These are phyloP conservation scores for Pseudonaja textilis DNA, from an alignment of 2,113 vertebrate genomes.

Conservation along the genomic window DNA sequence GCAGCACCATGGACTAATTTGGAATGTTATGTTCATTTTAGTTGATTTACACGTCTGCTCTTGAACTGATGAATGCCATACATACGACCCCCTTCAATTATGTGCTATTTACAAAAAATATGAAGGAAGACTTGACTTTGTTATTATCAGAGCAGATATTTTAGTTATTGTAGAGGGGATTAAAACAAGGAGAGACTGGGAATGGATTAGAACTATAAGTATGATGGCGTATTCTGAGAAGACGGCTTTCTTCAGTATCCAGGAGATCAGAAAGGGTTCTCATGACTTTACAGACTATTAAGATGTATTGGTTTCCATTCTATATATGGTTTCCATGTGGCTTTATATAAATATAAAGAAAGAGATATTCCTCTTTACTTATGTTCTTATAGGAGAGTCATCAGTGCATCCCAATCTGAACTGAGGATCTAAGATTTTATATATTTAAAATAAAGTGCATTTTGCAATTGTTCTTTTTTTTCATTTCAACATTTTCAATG, in stretches of 20 bases:
- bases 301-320: background rate
- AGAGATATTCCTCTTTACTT: background rate
- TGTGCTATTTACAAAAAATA: constrained; percentile 27
- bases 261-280: background rate
- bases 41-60: constrained; percentile 39
- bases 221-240: background rate
- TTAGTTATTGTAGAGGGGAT: background rate
- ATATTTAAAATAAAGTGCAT: background rate
- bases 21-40: constrained; percentile 5
- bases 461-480: background rate
- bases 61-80: constrained; percentile 49
- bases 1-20: constrained; percentile 19
- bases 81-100: constrained; percentile 32
- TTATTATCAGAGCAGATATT: constrained; percentile 4
- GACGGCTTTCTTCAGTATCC: background rate
- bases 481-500: background rate
- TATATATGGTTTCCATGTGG: background rate
- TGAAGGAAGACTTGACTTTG: constrained; percentile 46
- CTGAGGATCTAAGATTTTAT: background rate
- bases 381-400: background rate
- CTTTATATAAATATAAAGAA: background rate
- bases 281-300: background rate
- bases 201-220: background rate
- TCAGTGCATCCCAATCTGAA: background rate
- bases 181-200: background rate